These are phyloP conservation scores for Pagrus major DNA, from an alignment of 2,113 vertebrate species.

Conservation along the genomic window DNA sequence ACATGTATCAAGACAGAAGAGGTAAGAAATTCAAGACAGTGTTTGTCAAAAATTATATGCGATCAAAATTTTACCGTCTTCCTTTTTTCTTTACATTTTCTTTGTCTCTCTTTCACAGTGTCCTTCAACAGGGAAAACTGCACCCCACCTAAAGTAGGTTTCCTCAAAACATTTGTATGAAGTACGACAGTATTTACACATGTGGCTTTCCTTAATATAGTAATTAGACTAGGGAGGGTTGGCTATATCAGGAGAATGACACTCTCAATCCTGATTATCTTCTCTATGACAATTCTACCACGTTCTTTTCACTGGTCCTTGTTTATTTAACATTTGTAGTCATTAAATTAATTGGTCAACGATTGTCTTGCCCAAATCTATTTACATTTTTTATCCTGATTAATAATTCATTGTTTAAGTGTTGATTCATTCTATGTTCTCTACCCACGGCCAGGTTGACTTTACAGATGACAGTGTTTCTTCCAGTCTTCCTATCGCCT, in stretches of 20 bases:
- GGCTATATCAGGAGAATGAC: not conserved
- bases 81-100: too few species aligned
- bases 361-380: too few species aligned
- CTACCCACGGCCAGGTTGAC: not conserved
- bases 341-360: not conserved
- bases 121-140: not conserved
- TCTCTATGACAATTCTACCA: not conserved
- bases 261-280: not conserved
- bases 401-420: not conserved
- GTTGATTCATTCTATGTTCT: not conserved
- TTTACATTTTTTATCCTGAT: too few species aligned
- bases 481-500: not conserved
- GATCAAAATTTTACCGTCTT: not conserved
- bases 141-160: slow-evolving; percentile 20
- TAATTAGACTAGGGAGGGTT: not conserved
- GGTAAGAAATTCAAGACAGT: too few species aligned
- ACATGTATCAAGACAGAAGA: too few species aligned
- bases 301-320: not conserved
- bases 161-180: not conserved
- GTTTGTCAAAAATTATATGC: too few species aligned
- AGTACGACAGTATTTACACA: not conserved
- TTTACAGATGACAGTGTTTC: not conserved
- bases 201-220: not conserved
- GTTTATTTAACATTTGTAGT: not conserved
- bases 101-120: slow-evolving; percentile 23